Base-by-base conservation (phyloP, 2,888 invertebrate species). In the Limulus polyphemus region DNA sequence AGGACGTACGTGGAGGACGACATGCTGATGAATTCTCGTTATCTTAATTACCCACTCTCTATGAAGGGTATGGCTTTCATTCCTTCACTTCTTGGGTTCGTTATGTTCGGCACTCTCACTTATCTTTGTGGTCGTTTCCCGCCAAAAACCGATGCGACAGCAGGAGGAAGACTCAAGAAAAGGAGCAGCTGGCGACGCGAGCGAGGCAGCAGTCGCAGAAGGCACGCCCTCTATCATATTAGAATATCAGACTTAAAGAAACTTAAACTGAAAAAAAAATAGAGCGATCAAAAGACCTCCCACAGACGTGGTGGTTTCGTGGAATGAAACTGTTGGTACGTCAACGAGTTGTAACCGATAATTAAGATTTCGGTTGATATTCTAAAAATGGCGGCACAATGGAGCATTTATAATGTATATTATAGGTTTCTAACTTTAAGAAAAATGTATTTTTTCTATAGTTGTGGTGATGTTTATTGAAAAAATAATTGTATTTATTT, bases 201-300 rank as follows among this genome's bases (percentile, higher is more conserved):
- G 59, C 63, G 70, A n/a, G 66, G 69, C 11, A 66, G 61, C 14
- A 63, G 60, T 14, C 57, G 63, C 71, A 11, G 72, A 71, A 64
- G 58, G 71, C 48, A 69, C 69, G 63, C 72, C 75, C 46, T 92
- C 93, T 74, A 90, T 93, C 80, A 32, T 32, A 32, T 32, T 32
- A 13, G 51, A 14, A 50, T n/a, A 50, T 50, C 54, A 32, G 13
- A 32, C 11, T 7, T 54, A 54, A 16, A 32, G 32, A 16, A 32
- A 54, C 54, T 16, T 2, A 32, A 32, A 54, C 11, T 16, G 54
- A 11, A 32, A 7, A 11, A 52, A 54, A 3, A 0, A 32, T 11
- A 54, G 32, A 32, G 54, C 3, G 54, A 32, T 32, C 54, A 54
- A 16, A 32, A 17, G 10, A 14, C 10, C 16, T 17, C 54, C 32